Evolutionary conservation across 2,797 vertebrate species (phyloP).

Genomic region (Hippopotamyrus pictus): DNA sequence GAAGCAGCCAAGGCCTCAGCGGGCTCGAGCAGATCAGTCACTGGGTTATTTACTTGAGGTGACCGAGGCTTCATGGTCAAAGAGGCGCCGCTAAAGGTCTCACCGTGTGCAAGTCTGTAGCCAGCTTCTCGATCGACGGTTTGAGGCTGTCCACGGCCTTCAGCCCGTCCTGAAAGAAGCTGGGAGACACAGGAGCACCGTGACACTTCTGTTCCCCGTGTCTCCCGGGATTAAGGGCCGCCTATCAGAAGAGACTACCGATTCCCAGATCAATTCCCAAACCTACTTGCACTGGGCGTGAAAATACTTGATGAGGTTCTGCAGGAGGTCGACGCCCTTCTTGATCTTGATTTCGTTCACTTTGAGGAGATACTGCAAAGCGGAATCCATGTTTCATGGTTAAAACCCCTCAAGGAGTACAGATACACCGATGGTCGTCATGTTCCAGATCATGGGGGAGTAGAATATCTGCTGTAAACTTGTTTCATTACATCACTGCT

Average conservation of each 20-base stretch:
- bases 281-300: slow-evolving; percentile 99
- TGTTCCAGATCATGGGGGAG: background rate
- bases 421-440: background rate
- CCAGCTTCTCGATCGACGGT: slow-evolving; percentile 91
- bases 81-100: background rate
- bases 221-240: background rate
- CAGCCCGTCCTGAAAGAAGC: slow-evolving; percentile 97
- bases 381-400: background rate
- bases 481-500: background rate
- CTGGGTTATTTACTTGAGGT: background rate
- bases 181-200: slow-evolving; percentile 38
- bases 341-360: slow-evolving; percentile 99
- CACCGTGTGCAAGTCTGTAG: slow-evolving; percentile 90
- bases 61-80: background rate
- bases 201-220: background rate
- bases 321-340: slow-evolving; percentile 95
- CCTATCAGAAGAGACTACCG: background rate
- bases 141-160: slow-evolving; percentile 98
- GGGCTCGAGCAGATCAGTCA: no score
- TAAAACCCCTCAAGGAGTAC: background rate
- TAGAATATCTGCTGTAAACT: background rate
- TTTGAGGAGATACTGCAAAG: slow-evolving; percentile 90
- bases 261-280: background rate
- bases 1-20: background rate
- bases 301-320: slow-evolving; percentile 98